Percentiles rank a stretch among this genome's conserved stretches.
phyloP scores from a whole-genome alignment of 2,888 invertebrate genomes.

The Napeogenes inachia region DNA sequence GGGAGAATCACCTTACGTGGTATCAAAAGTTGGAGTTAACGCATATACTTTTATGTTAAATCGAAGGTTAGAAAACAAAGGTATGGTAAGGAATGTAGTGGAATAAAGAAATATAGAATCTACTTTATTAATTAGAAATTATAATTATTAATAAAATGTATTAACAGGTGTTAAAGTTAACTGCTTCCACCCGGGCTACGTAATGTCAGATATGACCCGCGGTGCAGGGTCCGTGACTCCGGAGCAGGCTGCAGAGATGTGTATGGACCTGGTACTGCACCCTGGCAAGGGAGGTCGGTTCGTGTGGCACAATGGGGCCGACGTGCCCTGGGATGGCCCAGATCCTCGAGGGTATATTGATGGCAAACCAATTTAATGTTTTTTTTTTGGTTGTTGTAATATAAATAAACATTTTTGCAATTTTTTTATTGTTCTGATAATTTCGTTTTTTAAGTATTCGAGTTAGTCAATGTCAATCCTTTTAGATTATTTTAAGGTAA shows the following conservation, averaged over 20 bases:
- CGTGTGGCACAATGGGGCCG: slow-evolving; percentile 55
- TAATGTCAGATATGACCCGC: slow-evolving; percentile 64
- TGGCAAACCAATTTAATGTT: slow-evolving; percentile 32
- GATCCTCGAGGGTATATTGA: slow-evolving; percentile 64
- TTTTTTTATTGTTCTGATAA: no score
- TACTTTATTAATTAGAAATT: not conserved
- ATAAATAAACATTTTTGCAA: no score
- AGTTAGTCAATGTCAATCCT: no score
- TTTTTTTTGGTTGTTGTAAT: not conserved
- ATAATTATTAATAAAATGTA: not conserved
- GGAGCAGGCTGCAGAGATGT: slow-evolving; percentile 45
- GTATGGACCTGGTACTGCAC: slow-evolving; percentile 41
- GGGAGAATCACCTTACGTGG: slow-evolving; percentile 81
- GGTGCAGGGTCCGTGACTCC: slow-evolving; percentile 53
- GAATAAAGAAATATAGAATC: not conserved
- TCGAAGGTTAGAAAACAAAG: slow-evolving; percentile 49
- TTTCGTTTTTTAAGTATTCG: no score
- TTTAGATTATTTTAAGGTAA: no score
- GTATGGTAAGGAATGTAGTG: slow-evolving; percentile 35
- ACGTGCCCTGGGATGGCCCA: slow-evolving; percentile 59
- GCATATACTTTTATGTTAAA: slow-evolving; percentile 83
- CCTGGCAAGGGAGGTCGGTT: slow-evolving; percentile 45
- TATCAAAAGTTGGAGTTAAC: slow-evolving; percentile 85
- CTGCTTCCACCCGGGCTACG: slow-evolving; percentile 69
- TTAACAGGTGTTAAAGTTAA: slow-evolving; percentile 54